phyloP scores from a whole-genome alignment of 2,797 vertebrate species.

The Monodelphis domestica region DNA sequence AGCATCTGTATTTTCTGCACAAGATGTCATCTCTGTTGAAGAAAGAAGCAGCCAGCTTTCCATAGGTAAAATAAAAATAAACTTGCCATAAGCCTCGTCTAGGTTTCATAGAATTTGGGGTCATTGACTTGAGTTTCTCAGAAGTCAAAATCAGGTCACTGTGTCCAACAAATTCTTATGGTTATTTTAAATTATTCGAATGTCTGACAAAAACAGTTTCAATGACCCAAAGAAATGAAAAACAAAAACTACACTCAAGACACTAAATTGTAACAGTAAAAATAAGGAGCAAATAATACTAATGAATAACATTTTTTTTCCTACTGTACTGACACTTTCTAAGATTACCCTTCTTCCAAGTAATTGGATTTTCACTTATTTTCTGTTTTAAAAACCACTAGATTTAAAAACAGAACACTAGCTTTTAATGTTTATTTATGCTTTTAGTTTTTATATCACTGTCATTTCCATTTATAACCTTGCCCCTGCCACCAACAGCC shows the following conservation, averaged over 20 bases:
- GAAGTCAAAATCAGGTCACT: conserved; percentile 66
- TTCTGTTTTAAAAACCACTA: not conserved
- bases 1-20: conserved; percentile 23
- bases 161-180: conserved; percentile 48
- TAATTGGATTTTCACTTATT: conserved; percentile 3
- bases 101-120: conserved; percentile 47
- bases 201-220: conserved; percentile 34
- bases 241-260: conserved; percentile 7
- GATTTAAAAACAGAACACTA: not conserved
- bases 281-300: not conserved
- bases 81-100: conserved; percentile 50
- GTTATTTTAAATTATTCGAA: conserved; percentile 59
- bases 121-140: conserved; percentile 56
- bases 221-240: conserved; percentile 40
- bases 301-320: conserved; percentile 18
- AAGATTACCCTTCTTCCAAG: conserved; percentile 53
- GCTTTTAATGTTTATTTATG: not conserved
- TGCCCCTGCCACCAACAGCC: not conserved
- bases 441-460: not conserved
- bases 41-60: conserved; percentile 51
- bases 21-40: conserved; percentile 15
- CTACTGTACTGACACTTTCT: conserved; percentile 1
- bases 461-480: not conserved
- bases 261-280: not conserved
- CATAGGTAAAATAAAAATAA: conserved; percentile 31